Percentiles rank a stretch among this genome's conserved stretches.
Evolutionary conservation across 37 sponge, comb jelly and placozoan species (phyloP).

Genomic region (Beroe forskalii): DNA sequence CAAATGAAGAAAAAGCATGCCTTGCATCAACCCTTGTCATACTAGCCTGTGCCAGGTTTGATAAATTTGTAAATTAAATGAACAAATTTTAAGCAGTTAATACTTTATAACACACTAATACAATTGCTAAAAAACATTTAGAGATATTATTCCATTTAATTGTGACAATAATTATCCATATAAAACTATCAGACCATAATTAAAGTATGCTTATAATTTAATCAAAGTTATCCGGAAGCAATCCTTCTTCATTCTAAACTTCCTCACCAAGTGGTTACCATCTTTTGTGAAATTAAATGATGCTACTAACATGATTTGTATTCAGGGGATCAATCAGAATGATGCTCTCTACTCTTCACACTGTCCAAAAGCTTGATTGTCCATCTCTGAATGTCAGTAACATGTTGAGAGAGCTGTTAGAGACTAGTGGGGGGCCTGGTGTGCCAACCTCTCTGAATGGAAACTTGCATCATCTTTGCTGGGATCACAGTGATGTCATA

Average conservation of each 20-base stretch:
- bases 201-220: too few relatives aligned
- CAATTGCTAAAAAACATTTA: too few relatives aligned
- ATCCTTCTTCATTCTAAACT: too few relatives aligned
- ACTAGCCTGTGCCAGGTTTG: slow-evolving; percentile 70
- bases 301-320: too few relatives aligned
- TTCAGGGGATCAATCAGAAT: slow-evolving; percentile 57
- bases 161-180: too few relatives aligned
- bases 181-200: too few relatives aligned
- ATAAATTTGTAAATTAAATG: neutral
- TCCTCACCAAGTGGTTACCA: too few relatives aligned
- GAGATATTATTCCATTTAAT: too few relatives aligned
- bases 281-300: too few relatives aligned
- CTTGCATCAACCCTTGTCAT: slow-evolving; percentile 66
- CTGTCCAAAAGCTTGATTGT: slow-evolving; percentile 36
- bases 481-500: slow-evolving; percentile 61
- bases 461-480: slow-evolving; percentile 50
- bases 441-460: slow-evolving; percentile 57
- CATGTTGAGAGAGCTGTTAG: slow-evolving; percentile 50
- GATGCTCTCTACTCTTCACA: slow-evolving; percentile 51
- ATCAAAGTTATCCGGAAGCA: too few relatives aligned
- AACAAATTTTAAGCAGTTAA: neutral
- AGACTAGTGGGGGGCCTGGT: slow-evolving; percentile 52
- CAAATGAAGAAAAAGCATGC: slow-evolving; percentile 51
- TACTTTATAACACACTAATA: too few relatives aligned
- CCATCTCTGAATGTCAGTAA: slow-evolving; percentile 16